Base-by-base conservation (phyloP, 2,888 invertebrate species). In the Agrotis puta region DNA sequence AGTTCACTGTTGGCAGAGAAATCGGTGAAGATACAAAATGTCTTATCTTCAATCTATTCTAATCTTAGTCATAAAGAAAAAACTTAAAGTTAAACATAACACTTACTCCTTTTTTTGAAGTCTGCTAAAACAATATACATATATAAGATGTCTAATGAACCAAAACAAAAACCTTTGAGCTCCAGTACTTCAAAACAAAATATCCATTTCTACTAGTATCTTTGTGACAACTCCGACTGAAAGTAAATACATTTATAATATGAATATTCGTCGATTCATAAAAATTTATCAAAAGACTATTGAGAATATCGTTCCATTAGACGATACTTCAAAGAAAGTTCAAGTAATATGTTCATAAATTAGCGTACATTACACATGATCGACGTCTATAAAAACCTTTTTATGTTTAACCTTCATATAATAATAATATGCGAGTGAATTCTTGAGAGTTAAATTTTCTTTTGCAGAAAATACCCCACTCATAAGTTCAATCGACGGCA, bases 351-450 rank as follows among this genome's bases (percentile, higher is more conserved):
- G 45, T 43, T 51, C 58, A 62, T 39, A 80, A 75, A 80, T 81
- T 75, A 80, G 24, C 70, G 45, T 80, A 70, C 24, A 51, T 69
- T 56, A 59, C 61, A 75, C 70, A 69, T 65, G 76, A 77, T 54
- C 11, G 77, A 22, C 45, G 11, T 62, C 18, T 74, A 22, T 20
- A n/a, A 51, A 76, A 76, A 56, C 45, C 47, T 64, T 64, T 59
- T 68, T 20, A 68, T 61, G 20, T 64, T 43, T 24, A 47, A 45
- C 22, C 53, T 54, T 69, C 9, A 20, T 27, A 11, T 27, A 11
- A 39, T 11, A 39, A 33, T 33, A 33, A 39, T 16, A 24, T 45
- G 11, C 11, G 27, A 14, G 27, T 20, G 18, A 63, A 16, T 61
- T 54, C 20, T 39, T 2, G 20, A 63, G 9, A 59, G 51, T 20